These are phyloP conservation scores for Upupa epops DNA, from an alignment of 2,113 vertebrate species.

Conservation along the genomic window DNA sequence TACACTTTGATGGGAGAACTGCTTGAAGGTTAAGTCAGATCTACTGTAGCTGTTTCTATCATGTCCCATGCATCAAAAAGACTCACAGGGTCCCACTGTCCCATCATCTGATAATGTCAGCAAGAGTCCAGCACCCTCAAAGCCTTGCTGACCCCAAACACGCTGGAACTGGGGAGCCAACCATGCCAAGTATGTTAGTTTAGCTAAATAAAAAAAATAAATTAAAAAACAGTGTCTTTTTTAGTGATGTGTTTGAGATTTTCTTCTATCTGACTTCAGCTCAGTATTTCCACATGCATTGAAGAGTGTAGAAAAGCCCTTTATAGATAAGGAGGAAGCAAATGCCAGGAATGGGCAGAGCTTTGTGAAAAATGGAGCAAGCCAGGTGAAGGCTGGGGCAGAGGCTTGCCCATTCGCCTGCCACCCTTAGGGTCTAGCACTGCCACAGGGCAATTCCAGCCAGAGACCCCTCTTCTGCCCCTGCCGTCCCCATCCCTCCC, in stretches of 20 bases:
- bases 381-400: background rate
- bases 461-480: background rate
- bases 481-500: background rate
- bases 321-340: background rate
- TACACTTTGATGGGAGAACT: background rate
- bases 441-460: background rate
- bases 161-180: background rate
- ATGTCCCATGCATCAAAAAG: background rate
- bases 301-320: background rate
- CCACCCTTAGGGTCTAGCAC: background rate
- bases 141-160: background rate
- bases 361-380: background rate
- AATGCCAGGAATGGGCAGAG: background rate
- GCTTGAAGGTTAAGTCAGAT: conserved; percentile 12
- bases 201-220: background rate
- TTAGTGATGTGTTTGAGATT: background rate
- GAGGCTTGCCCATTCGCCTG: background rate
- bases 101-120: background rate
- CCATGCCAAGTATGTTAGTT: background rate
- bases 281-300: background rate
- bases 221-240: background rate
- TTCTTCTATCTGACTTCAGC: background rate
- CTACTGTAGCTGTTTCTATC: background rate
- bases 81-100: background rate
- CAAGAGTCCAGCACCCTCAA: background rate